These are phyloP conservation scores for Drosophila sproati DNA, from an alignment of 1,140 invertebrate genomes.

Conservation along the genomic window DNA sequence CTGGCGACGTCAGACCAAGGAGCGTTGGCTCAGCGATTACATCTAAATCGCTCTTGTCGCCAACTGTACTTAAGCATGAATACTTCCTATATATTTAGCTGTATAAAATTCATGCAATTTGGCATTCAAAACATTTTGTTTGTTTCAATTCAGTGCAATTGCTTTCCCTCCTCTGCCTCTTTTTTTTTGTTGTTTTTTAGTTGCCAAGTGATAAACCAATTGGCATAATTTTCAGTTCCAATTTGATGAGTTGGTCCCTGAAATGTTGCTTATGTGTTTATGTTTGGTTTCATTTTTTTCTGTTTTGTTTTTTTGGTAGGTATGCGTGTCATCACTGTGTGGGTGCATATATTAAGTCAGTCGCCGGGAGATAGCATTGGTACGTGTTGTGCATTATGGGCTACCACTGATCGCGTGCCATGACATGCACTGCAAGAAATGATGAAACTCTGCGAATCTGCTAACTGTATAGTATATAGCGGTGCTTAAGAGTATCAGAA, in stretches of 20 bases:
- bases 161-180: background rate
- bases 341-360: slow-evolving; percentile 77
- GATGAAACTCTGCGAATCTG: too few species aligned
- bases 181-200: slow-evolving; percentile 24
- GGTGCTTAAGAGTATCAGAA: too few species aligned
- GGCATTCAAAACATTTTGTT: slow-evolving; percentile 46
- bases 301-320: slow-evolving; percentile 29
- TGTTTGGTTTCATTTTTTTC: slow-evolving; percentile 24
- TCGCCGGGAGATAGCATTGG: slow-evolving; percentile 38
- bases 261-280: slow-evolving; percentile 38
- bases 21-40: slow-evolving; percentile 39
- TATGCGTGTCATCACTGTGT: slow-evolving; percentile 74
- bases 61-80: slow-evolving; percentile 53
- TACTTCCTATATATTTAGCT: background rate
- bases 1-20: slow-evolving; percentile 76
- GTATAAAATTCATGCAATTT: slow-evolving; percentile 56
- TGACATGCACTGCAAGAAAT: slow-evolving; percentile 49
- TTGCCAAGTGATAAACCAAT: slow-evolving; percentile 78
- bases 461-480: too few species aligned
- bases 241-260: slow-evolving; percentile 57
- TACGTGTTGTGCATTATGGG: slow-evolving; percentile 65
- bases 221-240: slow-evolving; percentile 70
- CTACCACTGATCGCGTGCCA: slow-evolving; percentile 68
- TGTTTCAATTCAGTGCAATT: slow-evolving; percentile 35
- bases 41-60: slow-evolving; percentile 31